Evolutionary conservation across 2,113 vertebrate species (phyloP).

Genomic region (Tylochromis polylepis): DNA sequence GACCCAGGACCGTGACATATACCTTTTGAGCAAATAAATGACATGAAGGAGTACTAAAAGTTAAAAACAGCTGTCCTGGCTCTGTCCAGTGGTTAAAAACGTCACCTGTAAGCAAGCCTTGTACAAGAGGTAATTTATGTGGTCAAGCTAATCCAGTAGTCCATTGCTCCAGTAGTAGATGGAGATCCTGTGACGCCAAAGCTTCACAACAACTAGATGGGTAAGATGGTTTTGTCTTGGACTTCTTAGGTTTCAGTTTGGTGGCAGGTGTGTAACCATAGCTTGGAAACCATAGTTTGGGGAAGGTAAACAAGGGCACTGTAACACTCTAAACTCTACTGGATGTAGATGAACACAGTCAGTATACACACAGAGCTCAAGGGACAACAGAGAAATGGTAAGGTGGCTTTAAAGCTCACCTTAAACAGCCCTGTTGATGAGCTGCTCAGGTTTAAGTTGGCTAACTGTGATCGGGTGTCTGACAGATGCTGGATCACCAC

Average conservation of each 20-base stretch:
- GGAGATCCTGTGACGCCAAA: not conserved
- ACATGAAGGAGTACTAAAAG: not conserved
- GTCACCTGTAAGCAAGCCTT: not conserved
- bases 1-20: too few species aligned
- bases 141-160: not conserved
- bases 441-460: not conserved
- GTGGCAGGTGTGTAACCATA: not conserved
- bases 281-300: not conserved
- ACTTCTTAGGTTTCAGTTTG: not conserved
- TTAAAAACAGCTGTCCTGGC: not conserved
- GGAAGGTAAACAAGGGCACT: not conserved
- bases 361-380: not conserved
- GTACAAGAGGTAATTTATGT: not conserved
- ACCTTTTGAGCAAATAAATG: not conserved
- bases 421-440: constrained; percentile 3
- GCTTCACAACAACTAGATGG: not conserved
- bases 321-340: not conserved
- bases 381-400: not conserved
- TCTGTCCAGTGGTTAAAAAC: not conserved
- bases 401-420: not conserved
- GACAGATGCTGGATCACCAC: not conserved
- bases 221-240: not conserved
- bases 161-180: not conserved
- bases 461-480: not conserved
- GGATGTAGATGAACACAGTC: not conserved